Conservation (phyloP, 2,888 invertebrate genomes). For the Chaitophorus viminalis region DNA sequence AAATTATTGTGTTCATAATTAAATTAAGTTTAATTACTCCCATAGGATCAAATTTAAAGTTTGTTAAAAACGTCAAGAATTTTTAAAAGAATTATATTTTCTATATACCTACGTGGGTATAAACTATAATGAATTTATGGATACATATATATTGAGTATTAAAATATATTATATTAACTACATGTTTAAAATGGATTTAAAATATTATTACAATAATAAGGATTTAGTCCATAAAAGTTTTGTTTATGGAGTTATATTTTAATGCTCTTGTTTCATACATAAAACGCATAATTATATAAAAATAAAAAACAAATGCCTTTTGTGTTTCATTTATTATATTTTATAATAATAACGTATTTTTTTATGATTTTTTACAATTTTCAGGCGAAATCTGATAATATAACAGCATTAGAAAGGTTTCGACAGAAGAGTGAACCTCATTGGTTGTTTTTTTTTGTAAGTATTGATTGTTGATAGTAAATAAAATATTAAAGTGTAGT, state of each 20-base stretch:
- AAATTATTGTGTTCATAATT: too few species aligned
- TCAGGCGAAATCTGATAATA: slow-evolving; percentile 82
- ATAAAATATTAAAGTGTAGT: background rate
- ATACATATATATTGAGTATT: too few species aligned
- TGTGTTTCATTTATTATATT: too few species aligned
- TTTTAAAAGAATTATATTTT: too few species aligned
- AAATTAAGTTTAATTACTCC: too few species aligned
- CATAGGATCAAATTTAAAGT: too few species aligned
- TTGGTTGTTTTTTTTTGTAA: slow-evolving; percentile 88
- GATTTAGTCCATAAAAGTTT: background rate
- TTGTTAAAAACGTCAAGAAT: too few species aligned
- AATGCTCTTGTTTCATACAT: background rate
- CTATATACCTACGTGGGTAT: too few species aligned
- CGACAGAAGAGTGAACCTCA: slow-evolving; percentile 86
- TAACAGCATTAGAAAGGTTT: slow-evolving; percentile 79
- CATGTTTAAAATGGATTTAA: too few species aligned
- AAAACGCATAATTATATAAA: background rate
- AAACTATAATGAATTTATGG: too few species aligned
- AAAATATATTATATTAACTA: too few species aligned
- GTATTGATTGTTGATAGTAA: slow-evolving; percentile 64
- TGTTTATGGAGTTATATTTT: background rate
- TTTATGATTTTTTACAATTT: slow-evolving; percentile 64
- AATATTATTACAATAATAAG: too few species aligned
- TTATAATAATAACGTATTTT: background rate
- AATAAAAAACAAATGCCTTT: background rate